Percentiles rank a stretch among this genome's conserved stretches.
phyloP scores from a whole-genome alignment of 2,888 invertebrate genomes.

The Barypeithes pellucidus region DNA sequence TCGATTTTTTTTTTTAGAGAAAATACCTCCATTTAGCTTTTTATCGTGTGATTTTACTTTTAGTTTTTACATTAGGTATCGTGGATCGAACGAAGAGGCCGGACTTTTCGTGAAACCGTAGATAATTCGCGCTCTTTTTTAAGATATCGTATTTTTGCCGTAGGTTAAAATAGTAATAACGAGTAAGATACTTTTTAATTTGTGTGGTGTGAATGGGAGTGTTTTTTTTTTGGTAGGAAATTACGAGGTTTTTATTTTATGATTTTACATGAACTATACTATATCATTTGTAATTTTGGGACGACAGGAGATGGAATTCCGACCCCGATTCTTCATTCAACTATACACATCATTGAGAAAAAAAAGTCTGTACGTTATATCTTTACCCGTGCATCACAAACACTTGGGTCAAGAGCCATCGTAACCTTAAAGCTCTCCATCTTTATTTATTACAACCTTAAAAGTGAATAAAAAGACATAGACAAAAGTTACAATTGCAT shows the following conservation, averaged over 20 bases:
- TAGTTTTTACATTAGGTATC: conserved; percentile 21
- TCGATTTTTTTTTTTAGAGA: background rate
- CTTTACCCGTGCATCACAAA: too few species aligned
- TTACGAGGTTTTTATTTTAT: background rate
- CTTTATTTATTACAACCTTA: too few species aligned
- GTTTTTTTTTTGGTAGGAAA: background rate
- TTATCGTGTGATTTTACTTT: conserved; percentile 31
- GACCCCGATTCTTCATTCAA: too few species aligned
- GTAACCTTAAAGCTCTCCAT: too few species aligned
- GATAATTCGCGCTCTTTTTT: conserved; percentile 4
- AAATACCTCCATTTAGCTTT: conserved; percentile 23
- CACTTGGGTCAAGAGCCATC: too few species aligned
- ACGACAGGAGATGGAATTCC: too few species aligned
- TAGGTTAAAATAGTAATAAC: conserved; percentile 10
- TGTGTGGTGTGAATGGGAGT: conserved; percentile 25
- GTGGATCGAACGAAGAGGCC: background rate
- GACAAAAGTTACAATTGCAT: too few species aligned
- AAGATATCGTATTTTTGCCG: background rate
- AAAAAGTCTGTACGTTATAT: too few species aligned
- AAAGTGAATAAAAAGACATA: too few species aligned
- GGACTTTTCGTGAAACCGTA: background rate
- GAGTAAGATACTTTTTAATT: conserved; percentile 18
- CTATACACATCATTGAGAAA: too few species aligned
- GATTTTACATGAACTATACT: too few species aligned
- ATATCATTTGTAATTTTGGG: too few species aligned